phyloP scores from a whole-genome alignment of 2,888 invertebrate genomes.

The Microchrysa polita region DNA sequence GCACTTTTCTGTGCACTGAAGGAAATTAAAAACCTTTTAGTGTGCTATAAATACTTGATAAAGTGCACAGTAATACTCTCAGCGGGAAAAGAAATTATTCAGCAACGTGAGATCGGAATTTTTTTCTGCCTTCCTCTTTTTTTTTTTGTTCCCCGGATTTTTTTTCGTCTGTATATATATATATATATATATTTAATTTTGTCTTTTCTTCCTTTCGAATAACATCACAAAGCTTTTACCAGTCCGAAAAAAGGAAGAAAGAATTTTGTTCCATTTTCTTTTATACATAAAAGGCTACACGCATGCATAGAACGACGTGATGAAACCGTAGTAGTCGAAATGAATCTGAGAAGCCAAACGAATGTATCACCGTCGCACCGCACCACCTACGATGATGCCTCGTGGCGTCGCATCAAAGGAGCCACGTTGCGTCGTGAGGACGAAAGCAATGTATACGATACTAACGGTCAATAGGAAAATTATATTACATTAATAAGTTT shows the following conservation, averaged over 20 bases:
- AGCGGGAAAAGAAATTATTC: constrained; percentile 45
- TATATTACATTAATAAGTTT: constrained; percentile 21
- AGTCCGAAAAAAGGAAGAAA: constrained; percentile 2
- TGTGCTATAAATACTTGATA: constrained; percentile 47
- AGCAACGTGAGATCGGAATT: constrained; percentile 43
- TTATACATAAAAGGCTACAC: constrained; percentile 2
- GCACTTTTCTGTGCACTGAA: constrained; percentile 43
- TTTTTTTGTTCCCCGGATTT: background rate
- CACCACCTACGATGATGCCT: too few relatives aligned
- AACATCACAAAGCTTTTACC: constrained; percentile 46
- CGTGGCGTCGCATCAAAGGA: background rate
- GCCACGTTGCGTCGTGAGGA: background rate
- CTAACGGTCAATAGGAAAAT: constrained; percentile 15
- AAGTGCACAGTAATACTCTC: constrained; percentile 46
- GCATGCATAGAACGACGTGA: background rate
- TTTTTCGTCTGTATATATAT: constrained; percentile 20
- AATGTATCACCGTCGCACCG: too few relatives aligned
- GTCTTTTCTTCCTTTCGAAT: constrained; percentile 30
- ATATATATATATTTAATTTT: constrained; percentile 42
- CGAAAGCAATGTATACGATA: too few relatives aligned
- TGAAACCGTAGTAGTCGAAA: background rate
- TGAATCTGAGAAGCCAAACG: constrained; percentile 1
- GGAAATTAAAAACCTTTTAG: constrained; percentile 47
- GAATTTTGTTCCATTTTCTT: background rate
- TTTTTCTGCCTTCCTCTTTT: constrained; percentile 3